A percentile compares a stretch with the other conserved stretches of the same genome.
phyloP scores from a whole-genome alignment of 2,113 vertebrate species.

The Pionites leucogaster region DNA sequence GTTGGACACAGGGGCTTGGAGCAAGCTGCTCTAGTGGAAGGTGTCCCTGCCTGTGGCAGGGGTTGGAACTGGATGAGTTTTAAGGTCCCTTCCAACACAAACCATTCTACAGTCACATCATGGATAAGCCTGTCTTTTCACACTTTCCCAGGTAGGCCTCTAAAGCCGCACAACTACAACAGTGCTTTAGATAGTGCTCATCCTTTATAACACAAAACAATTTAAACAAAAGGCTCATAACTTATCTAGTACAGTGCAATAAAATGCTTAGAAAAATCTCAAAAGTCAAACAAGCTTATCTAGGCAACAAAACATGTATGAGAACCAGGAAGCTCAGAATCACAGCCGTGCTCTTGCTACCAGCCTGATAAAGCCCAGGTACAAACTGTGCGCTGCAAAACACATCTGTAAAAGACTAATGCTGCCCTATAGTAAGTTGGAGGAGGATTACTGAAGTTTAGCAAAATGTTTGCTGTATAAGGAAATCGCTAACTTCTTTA shows the following conservation, averaged over 20 bases:
- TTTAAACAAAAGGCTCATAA: not conserved
- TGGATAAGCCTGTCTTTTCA: not conserved
- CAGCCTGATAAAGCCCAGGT: not conserved
- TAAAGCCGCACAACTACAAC: not conserved
- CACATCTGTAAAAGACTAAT: not conserved
- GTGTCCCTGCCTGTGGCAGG: not conserved
- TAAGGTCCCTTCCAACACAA: not conserved
- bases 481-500: not conserved
- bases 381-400: not conserved
- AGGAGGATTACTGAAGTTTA: not conserved
- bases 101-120: not conserved
- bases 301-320: not conserved
- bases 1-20: not conserved
- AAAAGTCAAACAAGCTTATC: not conserved
- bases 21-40: not conserved
- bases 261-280: not conserved
- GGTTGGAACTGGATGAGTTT: accelerated
- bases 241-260: not conserved
- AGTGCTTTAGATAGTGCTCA: not conserved
- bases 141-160: not conserved
- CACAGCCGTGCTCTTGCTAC: not conserved
- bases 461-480: not conserved
- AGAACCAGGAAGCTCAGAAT: not conserved
- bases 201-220: not conserved
- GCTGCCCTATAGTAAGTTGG: not conserved